Conservation (phyloP, 2,797 vertebrate genomes). For the Menidia menidia region DNA sequence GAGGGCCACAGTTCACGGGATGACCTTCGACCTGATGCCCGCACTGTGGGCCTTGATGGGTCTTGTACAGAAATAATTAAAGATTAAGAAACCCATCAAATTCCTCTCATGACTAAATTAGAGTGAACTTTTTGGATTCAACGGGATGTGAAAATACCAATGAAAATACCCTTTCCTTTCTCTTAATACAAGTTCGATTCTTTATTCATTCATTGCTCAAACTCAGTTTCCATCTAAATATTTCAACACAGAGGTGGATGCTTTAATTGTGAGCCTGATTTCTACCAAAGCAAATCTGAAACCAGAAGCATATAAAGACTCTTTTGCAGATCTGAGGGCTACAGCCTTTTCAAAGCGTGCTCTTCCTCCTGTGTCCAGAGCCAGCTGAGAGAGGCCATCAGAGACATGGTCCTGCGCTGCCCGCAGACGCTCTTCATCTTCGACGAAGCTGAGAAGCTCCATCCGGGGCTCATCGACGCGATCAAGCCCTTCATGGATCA, state of each 20-base stretch:
- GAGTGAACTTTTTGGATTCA: background rate
- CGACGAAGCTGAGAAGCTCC: constrained; percentile 95
- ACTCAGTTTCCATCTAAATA: too few species aligned
- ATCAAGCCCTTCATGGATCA: constrained; percentile 88
- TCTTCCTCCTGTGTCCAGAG: constrained; percentile 75
- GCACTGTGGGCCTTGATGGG: constrained; percentile 15
- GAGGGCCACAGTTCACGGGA: constrained; percentile 1
- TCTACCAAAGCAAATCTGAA: background rate
- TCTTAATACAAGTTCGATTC: too few species aligned
- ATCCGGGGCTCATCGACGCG: constrained; percentile 89
- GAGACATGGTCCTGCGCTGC: constrained; percentile 85
- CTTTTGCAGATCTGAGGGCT: background rate
- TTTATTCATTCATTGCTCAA: too few species aligned
- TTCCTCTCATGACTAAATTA: background rate
- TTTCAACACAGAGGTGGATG: background rate
- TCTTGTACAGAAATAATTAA: background rate
- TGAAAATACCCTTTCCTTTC: background rate
- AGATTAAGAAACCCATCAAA: background rate
- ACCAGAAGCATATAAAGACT: background rate
- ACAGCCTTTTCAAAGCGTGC: background rate
- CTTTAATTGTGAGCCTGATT: background rate
- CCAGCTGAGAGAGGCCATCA: constrained; percentile 86
- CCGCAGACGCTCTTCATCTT: constrained; percentile 93
- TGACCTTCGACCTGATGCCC: constrained; percentile 31
- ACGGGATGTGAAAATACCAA: background rate